Evolutionary conservation across 2,113 vertebrate genomes (phyloP).

Genomic region (Thamnaconus septentrionalis): DNA sequence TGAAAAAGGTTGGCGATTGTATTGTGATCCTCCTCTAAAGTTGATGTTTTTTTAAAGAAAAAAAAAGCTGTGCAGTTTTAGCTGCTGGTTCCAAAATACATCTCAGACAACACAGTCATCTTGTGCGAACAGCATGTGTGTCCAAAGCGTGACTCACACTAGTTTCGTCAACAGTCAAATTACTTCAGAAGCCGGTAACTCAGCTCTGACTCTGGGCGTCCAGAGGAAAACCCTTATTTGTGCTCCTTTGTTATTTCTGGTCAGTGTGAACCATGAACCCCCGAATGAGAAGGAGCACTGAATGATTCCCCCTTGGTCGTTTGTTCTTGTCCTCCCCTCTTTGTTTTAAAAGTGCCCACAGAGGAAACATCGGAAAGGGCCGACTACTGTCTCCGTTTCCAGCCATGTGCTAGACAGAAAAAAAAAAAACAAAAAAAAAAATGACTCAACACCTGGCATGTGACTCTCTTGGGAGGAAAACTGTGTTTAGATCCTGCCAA

Average conservation of each 20-base stretch:
- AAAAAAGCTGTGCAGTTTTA: conserved; percentile 4
- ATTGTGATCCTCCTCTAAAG: too few relatives aligned
- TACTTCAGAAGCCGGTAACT: not conserved
- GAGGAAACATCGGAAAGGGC: conserved; percentile 8
- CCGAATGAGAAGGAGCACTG: conserved; percentile 7
- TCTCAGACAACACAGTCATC: conserved; percentile 30
- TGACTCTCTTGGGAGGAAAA: conserved; percentile 13
- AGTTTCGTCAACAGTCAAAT: conserved; percentile 7
- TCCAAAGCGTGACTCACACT: conserved; percentile 32
- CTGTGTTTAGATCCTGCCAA: conserved; percentile 12
- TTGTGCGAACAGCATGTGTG: conserved; percentile 23
- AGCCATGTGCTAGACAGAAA: not conserved
- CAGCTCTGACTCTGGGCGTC: conserved; percentile 1
- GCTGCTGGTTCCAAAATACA: conserved; percentile 24
- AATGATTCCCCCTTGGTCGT: conserved; percentile 16
- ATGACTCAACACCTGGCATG: conserved; percentile 47
- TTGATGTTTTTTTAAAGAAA: not conserved
- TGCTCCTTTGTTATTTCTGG: conserved; percentile 24
- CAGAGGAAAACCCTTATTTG: not conserved
- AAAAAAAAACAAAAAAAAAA: not conserved
- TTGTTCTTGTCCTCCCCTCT: not conserved
- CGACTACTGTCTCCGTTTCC: not conserved
- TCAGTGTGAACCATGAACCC: conserved; percentile 25
- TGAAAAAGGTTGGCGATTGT: too few relatives aligned
- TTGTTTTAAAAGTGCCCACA: conserved; percentile 35